Conservation (phyloP, 2,113 vertebrate genomes). For the Bubo blakistoni region DNA sequence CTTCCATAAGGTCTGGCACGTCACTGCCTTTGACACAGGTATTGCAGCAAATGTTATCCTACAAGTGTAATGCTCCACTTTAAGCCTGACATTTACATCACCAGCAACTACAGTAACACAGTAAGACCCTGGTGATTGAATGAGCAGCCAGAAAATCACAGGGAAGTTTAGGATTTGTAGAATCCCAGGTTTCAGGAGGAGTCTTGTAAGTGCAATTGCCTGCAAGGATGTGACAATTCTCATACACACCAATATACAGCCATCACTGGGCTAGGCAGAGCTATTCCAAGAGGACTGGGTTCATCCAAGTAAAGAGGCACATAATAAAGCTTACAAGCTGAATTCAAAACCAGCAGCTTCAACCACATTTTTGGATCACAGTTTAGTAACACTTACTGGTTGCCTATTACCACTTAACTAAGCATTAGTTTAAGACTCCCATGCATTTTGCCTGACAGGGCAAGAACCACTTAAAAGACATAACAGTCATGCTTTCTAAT, state of each 20-base stretch:
- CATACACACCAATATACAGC: fast-evolving
- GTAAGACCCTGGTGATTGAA: not conserved
- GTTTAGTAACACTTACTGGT: not conserved
- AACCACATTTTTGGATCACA: not conserved
- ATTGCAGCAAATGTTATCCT: not conserved
- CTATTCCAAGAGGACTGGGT: not conserved
- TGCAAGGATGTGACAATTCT: not conserved
- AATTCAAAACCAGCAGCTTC: not conserved
- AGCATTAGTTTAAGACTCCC: not conserved
- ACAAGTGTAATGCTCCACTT: not conserved
- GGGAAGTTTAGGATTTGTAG: not conserved
- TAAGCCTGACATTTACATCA: not conserved
- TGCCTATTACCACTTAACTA: not conserved
- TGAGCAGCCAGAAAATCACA: not conserved
- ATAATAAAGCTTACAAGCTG: not conserved
- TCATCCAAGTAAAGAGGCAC: not conserved
- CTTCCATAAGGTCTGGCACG: not conserved
- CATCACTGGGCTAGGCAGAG: not conserved
- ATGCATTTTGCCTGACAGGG: not conserved
- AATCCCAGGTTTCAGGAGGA: not conserved
- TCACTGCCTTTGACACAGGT: not conserved
- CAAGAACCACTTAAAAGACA: not conserved
- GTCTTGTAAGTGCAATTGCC: not conserved
- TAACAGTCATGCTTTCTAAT: not conserved
- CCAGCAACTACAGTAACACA: not conserved